Conservation (phyloP, 2,888 invertebrate genomes). For the Eugnorisma glareosa region DNA sequence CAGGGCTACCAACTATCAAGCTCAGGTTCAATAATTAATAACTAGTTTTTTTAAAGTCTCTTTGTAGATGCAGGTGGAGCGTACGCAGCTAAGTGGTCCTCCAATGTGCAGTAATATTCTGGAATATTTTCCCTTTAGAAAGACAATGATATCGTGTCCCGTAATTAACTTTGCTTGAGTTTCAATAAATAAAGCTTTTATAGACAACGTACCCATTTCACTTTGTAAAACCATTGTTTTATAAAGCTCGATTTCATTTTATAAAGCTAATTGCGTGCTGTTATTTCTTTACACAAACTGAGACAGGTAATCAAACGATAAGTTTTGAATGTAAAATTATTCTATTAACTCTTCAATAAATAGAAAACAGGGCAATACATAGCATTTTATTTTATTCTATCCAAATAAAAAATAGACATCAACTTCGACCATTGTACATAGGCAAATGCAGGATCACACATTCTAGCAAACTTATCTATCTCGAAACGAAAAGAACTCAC, state of each 20-base stretch:
- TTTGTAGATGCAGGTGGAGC: not conserved
- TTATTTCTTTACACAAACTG: not conserved
- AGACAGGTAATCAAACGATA: constrained; percentile 49
- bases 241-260: not conserved
- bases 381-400: constrained; percentile 84
- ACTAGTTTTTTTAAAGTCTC: not conserved
- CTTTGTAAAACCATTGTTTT: not conserved
- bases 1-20: not conserved
- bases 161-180: not conserved
- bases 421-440: constrained; percentile 79
- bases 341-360: constrained; percentile 74
- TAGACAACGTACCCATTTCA: not conserved
- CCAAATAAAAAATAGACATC: constrained; percentile 85
- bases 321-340: constrained; percentile 58
- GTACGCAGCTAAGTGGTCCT: not conserved
- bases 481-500: constrained; percentile 70
- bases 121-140: not conserved
- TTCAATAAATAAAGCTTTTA: not conserved
- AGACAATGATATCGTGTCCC: not conserved
- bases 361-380: constrained; percentile 83
- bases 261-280: not conserved
- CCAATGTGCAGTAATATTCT: not conserved
- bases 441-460: constrained; percentile 84
- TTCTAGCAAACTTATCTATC: constrained; percentile 82
- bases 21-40: not conserved